A percentile compares a stretch with the other conserved stretches of the same genome.
These are phyloP conservation scores for Ceyx margarethae DNA, from an alignment of 2,113 vertebrate species.

Conservation along the genomic window DNA sequence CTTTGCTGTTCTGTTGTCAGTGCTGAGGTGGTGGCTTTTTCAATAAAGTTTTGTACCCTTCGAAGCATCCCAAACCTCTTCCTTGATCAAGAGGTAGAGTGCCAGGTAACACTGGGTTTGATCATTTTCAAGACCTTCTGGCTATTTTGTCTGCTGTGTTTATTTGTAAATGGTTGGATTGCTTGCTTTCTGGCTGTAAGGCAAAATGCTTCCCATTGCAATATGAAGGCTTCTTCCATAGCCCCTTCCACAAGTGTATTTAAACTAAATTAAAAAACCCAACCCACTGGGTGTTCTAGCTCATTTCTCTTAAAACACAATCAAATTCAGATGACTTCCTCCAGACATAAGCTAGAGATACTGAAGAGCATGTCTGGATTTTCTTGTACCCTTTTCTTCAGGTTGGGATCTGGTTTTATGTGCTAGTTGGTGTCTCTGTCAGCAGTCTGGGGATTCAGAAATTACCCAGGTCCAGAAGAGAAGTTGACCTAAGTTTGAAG, in stretches of 20 bases:
- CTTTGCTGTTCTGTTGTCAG: not conserved
- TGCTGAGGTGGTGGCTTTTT: not conserved
- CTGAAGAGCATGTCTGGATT: not conserved
- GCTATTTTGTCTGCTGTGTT: not conserved
- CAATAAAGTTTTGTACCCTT: not conserved
- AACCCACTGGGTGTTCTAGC: not conserved
- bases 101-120: not conserved
- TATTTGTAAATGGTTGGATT: not conserved
- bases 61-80: not conserved
- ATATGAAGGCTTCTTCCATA: not conserved
- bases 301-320: not conserved
- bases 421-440: not conserved
- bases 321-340: not conserved
- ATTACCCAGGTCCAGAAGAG: no score
- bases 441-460: accelerated
- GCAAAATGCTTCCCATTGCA: not conserved
- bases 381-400: not conserved
- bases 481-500: not conserved
- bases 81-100: not conserved
- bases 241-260: not conserved
- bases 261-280: not conserved
- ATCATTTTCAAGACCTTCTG: not conserved
- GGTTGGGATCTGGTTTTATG: not conserved
- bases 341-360: not conserved
- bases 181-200: not conserved